Evolutionary conservation across 2,888 invertebrate genomes (phyloP), one percentile per base, ranked within the genome.

Genomic region (Drosophila heteroneura): DNA sequence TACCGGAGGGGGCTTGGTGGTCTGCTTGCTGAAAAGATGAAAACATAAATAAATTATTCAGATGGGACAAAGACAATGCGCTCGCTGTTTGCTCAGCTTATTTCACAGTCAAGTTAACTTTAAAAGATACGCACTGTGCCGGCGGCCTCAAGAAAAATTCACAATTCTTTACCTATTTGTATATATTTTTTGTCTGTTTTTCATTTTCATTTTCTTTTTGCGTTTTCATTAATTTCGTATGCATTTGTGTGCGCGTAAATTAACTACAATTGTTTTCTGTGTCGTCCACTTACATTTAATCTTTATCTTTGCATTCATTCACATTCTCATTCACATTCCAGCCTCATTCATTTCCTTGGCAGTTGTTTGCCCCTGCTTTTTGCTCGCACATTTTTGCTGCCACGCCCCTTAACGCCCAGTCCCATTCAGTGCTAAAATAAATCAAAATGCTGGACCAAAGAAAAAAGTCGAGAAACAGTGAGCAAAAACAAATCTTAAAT

Each of bases 61-160:
- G 71, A 66, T 57, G 79, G 81, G 83, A 90, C 85, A 90, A 85
- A 90, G 90, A 85, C 85, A 85, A 88, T 88, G 84, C 89, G 85
- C 58, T 79, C 73, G 69, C 68, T 82, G 62, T 88, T 85, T 87
- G 82, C 83, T 59, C 80, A 59, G 89, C 87, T 86, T 89, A 85
- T 85, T 85, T 85, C 79, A 85, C 85, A 85, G 91, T 85, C 84
- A 90, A 85, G 89, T 85, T 78, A 89, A 89, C 91, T 74, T 85
- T 86, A 76, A 90, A 90, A 73, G 85, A 65, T 74, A 87, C 68
- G 54, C 60, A 52, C 62, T 32, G 53, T 67, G 65, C 73, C 81
- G 56, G 52, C 63, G 52, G 80, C 33, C n/a, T 33, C 33, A 62
- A 54, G 56, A 60, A 37, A 54, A 62, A 64, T 64, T 58, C 78